A percentile compares a stretch with the other conserved stretches of the same genome.
These are phyloP conservation scores for Chydorus sphaericus DNA, from an alignment of 2,888 invertebrate genomes.

Conservation along the genomic window DNA sequence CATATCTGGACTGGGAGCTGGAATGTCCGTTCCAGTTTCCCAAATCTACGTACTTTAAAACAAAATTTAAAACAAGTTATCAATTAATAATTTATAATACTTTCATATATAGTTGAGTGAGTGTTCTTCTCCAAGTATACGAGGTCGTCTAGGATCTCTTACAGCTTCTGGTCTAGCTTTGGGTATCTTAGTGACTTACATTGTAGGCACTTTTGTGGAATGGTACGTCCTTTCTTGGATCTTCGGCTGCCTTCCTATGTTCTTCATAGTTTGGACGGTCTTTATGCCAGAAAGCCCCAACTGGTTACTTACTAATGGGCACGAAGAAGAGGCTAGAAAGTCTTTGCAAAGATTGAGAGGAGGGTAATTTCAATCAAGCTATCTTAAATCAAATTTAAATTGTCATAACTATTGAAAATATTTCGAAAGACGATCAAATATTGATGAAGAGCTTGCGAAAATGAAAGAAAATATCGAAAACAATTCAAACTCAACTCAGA, in stretches of 20 bases:
- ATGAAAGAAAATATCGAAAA: background rate
- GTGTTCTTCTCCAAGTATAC: conserved; percentile 12
- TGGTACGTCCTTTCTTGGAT: conserved; percentile 67
- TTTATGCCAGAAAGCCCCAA: conserved; percentile 84
- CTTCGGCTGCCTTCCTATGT: conserved; percentile 53
- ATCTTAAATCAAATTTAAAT: too few relatives aligned
- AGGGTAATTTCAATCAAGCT: conserved; percentile 26
- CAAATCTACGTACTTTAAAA: conserved; percentile 16
- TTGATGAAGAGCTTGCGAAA: background rate
- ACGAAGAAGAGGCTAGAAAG: conserved; percentile 55
- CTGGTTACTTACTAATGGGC: conserved; percentile 68
- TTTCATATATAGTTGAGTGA: conserved; percentile 16
- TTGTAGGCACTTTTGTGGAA: conserved; percentile 56
- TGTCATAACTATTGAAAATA: background rate
- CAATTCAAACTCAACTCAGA: background rate
- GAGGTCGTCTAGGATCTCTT: conserved; percentile 16
- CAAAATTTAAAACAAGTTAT: background rate
- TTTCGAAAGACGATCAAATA: background rate
- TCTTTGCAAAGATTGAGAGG: conserved; percentile 73
- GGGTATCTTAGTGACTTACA: conserved; percentile 60
- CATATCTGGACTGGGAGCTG: conserved; percentile 15
- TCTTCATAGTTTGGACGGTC: conserved; percentile 40
- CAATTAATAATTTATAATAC: background rate
- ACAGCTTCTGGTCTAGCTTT: conserved; percentile 13
- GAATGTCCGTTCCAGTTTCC: conserved; percentile 14